Evolutionary conservation across 2,888 invertebrate species (phyloP).

Genomic region (Melanchra persicariae): DNA sequence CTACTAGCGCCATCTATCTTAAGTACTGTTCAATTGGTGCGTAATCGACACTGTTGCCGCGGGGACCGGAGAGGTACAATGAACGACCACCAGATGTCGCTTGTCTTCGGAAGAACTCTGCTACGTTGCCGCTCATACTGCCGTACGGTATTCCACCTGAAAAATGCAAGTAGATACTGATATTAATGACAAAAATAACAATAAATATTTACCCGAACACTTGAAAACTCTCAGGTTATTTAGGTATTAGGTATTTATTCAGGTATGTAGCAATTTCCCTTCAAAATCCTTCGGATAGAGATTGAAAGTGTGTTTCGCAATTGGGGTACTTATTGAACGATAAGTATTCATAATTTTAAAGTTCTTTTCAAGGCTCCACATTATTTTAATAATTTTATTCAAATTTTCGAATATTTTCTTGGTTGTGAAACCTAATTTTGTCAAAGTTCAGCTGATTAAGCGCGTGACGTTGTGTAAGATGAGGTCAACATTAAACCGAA

Average conservation of each 20-base stretch:
- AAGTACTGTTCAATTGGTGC: slow-evolving; percentile 83
- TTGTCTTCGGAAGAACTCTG: slow-evolving; percentile 82
- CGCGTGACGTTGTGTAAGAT: slow-evolving; percentile 9
- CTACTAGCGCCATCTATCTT: slow-evolving; percentile 74
- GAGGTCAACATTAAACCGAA: slow-evolving; percentile 4
- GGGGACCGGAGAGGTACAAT: slow-evolving; percentile 61
- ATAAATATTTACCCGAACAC: no score
- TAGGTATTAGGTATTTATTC: no score
- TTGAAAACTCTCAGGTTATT: no score
- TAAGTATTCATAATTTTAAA: neutral
- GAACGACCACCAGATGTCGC: slow-evolving; percentile 77
- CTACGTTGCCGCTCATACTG: slow-evolving; percentile 91
- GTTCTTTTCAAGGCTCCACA: slow-evolving; percentile 25
- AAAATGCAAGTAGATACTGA: slow-evolving; percentile 54
- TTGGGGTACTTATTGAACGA: neutral
- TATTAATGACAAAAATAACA: neutral
- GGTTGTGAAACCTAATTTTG: slow-evolving; percentile 27
- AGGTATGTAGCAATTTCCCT: neutral
- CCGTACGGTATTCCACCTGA: slow-evolving; percentile 92
- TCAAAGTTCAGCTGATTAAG: neutral
- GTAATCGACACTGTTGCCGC: slow-evolving; percentile 72
- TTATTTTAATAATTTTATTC: slow-evolving; percentile 19
- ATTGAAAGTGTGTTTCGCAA: neutral
- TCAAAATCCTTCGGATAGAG: neutral
- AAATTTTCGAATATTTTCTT: slow-evolving; percentile 1